Percentiles rank a stretch among this genome's conserved stretches.
phyloP scores from a whole-genome alignment of 1,140 invertebrate genomes.

The Archegozetes longisetosus region DNA sequence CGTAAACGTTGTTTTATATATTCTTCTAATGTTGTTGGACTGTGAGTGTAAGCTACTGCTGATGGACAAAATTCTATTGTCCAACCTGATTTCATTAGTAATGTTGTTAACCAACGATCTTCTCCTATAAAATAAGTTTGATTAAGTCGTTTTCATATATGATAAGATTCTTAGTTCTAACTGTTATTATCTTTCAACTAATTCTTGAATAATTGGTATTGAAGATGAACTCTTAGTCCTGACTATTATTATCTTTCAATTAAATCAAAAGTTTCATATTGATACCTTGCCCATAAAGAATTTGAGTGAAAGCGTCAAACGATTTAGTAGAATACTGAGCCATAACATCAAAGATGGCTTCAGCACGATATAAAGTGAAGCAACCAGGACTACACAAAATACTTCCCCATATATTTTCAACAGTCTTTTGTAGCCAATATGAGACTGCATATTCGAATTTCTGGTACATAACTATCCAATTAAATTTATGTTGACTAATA shows the following conservation, averaged over 20 bases:
- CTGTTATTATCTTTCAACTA: no score
- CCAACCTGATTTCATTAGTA: background rate
- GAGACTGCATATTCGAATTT: background rate
- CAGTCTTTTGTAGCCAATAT: background rate
- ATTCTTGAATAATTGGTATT: no score
- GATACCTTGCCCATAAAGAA: background rate
- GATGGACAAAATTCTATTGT: background rate
- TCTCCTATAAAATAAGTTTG: background rate
- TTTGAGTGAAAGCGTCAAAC: background rate
- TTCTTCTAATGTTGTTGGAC: background rate
- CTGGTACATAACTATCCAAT: background rate
- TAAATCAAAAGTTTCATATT: no score
- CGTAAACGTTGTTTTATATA: background rate
- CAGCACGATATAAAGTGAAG: background rate
- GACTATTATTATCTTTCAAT: no score
- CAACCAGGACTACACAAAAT: background rate
- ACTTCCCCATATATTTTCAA: background rate
- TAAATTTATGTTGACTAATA: background rate
- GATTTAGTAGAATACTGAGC: background rate
- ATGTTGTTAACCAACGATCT: background rate
- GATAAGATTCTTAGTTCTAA: no score
- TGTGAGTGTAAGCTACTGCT: background rate
- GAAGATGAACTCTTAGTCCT: no score
- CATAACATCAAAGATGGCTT: background rate
- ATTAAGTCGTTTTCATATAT: no score